Base-by-base conservation (phyloP, 2,797 vertebrate genomes). In the Clarias platycephalus region DNA sequence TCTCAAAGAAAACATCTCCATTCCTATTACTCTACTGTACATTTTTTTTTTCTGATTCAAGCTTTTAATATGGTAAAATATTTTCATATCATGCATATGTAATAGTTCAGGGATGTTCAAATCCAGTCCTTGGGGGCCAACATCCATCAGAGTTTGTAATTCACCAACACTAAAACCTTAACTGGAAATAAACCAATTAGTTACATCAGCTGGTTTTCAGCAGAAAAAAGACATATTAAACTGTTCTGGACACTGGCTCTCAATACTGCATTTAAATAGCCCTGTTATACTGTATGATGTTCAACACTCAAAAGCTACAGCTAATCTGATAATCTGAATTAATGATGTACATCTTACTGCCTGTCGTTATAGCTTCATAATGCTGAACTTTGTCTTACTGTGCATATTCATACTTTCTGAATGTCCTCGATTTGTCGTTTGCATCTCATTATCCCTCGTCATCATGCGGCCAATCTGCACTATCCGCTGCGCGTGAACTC, bases 401-500 rank as follows among this genome's bases (percentile, higher is more conserved):
- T 81, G 60, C 58, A 28, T 74, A 80, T 85, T 75, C 81, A 49
- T 53, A 5, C 24, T 24, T 81, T 81, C 31, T 28, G 40, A 58
- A 75, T 75, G 84, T 76, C 78, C 74, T 81, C 40, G 24, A 60
- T 22, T 76, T 76, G 34, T 81, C 62, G n/a, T 81, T 75, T 58
- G 82, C 82, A 68, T 76, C 70, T 81, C 79, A 81, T 81, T 85
- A 85, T 28, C 68, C 60, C 37, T 37, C 4, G 49, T 28, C 26
- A 20, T 16, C 26, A 87, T 57, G 71, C 40, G n/a, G 40, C 66
- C 79, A 20, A 53, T 62, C 40, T 71, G 22, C 55, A 68, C 64
- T 31, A 15, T 26, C n/a, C 16, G 15, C 64, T 49, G 31, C 44
- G 28, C 18, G 18, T 13, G 79, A 60, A 82, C 40, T 92, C 94